These are phyloP conservation scores for Prionailurus viverrinus DNA, from an alignment of 2,113 vertebrate species.

Conservation along the genomic window DNA sequence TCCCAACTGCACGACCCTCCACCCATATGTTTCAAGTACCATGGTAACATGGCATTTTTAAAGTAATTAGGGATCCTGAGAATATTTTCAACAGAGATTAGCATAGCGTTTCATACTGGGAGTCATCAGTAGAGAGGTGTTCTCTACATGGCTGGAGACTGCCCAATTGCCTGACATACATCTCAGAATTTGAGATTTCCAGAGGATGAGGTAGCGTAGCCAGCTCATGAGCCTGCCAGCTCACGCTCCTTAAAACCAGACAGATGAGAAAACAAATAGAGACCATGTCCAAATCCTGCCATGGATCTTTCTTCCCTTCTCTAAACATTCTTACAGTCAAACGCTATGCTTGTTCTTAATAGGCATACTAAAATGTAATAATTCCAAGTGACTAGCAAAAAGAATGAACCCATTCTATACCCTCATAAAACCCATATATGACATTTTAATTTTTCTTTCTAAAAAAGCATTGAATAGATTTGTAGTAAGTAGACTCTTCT, in stretches of 20 bases:
- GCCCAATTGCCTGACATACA: background rate
- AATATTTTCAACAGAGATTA: slow-evolving; percentile 78
- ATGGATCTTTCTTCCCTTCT: background rate
- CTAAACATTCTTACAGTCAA: background rate
- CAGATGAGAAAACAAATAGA: background rate
- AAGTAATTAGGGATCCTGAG: slow-evolving; percentile 80
- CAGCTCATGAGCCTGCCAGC: background rate
- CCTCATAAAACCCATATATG: background rate
- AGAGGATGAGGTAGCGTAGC: background rate
- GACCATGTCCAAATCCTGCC: background rate
- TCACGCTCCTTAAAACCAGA: background rate
- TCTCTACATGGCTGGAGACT: background rate
- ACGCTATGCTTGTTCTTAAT: background rate
- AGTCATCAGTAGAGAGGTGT: background rate
- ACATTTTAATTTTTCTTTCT: slow-evolving; percentile 60
- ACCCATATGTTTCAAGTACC: slow-evolving; percentile 75
- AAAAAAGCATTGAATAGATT: slow-evolving; percentile 70
- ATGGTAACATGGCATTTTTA: slow-evolving; percentile 83
- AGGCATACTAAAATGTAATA: background rate
- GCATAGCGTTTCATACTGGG: slow-evolving; percentile 43
- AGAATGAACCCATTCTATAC: slow-evolving; percentile 57
- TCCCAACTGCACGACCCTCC: slow-evolving; percentile 75
- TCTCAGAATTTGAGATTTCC: background rate
- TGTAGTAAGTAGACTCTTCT: slow-evolving; percentile 65
- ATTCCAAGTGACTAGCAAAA: slow-evolving; percentile 51